phyloP scores from a whole-genome alignment of 2,888 invertebrate species.

The Ichneumoninae sp. region DNA sequence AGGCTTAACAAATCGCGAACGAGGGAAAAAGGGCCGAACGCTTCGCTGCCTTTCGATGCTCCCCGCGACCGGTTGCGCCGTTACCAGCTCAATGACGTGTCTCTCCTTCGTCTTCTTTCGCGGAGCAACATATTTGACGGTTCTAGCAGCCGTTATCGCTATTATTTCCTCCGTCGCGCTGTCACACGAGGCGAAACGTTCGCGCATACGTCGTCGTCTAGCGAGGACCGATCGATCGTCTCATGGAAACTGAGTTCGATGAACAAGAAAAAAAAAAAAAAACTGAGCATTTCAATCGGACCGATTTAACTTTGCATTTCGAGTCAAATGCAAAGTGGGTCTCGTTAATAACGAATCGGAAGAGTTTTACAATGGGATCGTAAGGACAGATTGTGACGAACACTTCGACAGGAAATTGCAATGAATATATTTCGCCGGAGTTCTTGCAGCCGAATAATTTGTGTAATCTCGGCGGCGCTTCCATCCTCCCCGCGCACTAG shows the following conservation, averaged over 20 bases:
- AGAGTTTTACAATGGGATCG: too few species aligned
- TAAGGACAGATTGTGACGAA: not conserved
- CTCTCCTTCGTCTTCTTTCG: slow-evolving; percentile 40
- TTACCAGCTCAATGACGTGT: slow-evolving; percentile 16
- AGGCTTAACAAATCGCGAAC: slow-evolving; percentile 62
- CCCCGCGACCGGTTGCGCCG: slow-evolving; percentile 5
- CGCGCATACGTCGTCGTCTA: not conserved
- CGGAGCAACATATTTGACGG: not conserved
- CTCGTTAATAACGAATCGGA: not conserved
- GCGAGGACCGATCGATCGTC: not conserved
- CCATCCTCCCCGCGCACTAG: not conserved
- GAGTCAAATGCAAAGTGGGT: not conserved
- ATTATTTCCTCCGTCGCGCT: not conserved
- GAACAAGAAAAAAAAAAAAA: not conserved
- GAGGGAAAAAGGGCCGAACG: slow-evolving; percentile 57
- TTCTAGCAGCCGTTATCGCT: not conserved
- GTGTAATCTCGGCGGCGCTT: slow-evolving; percentile 48
- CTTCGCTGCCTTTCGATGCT: slow-evolving; percentile 38
- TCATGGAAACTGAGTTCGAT: not conserved
- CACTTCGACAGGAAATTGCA: slow-evolving; percentile 27
- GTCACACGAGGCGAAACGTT: not conserved
- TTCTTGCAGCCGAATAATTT: slow-evolving; percentile 52
- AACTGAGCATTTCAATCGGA: not conserved
- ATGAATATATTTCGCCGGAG: slow-evolving; percentile 49
- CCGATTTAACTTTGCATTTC: not conserved